Base-by-base conservation (phyloP, 2,113 vertebrate genomes). In the Sylvilagus bachmani region DNA sequence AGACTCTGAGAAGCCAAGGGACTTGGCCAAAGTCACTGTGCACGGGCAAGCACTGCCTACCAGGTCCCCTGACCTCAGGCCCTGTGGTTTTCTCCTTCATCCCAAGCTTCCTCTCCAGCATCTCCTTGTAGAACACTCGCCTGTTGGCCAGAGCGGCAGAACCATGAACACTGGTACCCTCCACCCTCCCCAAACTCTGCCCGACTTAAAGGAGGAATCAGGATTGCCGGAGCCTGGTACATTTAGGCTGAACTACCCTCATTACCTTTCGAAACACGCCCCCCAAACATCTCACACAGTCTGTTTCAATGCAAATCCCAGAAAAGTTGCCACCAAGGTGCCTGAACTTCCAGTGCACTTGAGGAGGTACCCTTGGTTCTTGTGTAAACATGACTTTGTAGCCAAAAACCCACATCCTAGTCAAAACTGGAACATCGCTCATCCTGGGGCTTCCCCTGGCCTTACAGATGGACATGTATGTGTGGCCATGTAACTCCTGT, bases 191-290 rank as follows among this genome's bases (percentile, higher is more conserved):
- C 24, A 74, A 38, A 88, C 36, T 61, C 78, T 92, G 62, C 55
- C n/a, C 19, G 55, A 86, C 85, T 95, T 70, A 69, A 85, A 89
- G 88, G 84, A 89, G 61, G 75, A 74, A 29, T 64, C 61, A 71
- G 38, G 49, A 81, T 64, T 19, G 74, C 33, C 4, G 16, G 44
- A 38, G 64, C 10, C 21, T 53, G 77, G 21, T 6, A 21, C 21
- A 21, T 81, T 81, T 51, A n/a, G 71, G 38, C 53, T 71, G 85
- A 89, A 64, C 71, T 77, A 61, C 33, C 64, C 70, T 92, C 55
- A 75, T 82, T 66, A 71, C 66, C n/a, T 85, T 83, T 93, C 64
- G 55, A 89, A 93, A 74, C 9, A 31, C 4, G 14, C 5, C 10
- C 51, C 10, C 27, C 80, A 62, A n/a, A n/a, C n/a, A 78, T 71